Conservation (phyloP, 2,113 vertebrate genomes). For the Bambusicola thoracicus region DNA sequence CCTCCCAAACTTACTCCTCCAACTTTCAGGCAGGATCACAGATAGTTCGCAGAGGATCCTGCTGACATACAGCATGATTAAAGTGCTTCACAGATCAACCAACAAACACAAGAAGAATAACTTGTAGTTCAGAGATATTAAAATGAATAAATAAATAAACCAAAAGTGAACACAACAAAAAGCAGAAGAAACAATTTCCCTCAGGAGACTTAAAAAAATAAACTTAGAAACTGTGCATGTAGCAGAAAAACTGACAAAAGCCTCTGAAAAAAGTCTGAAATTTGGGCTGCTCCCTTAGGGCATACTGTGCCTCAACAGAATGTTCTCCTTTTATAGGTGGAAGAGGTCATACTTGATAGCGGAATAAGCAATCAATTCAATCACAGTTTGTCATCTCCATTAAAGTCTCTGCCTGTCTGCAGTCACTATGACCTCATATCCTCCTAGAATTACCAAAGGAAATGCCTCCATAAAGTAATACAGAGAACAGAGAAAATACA, state of each 20-base stretch:
- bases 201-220: not conserved
- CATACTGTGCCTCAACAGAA: not conserved
- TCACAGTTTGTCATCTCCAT: not conserved
- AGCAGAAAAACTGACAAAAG: not conserved
- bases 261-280: not conserved
- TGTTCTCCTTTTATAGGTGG: not conserved
- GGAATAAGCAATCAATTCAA: not conserved
- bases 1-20: not conserved
- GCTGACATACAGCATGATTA: not conserved
- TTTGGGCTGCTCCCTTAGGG: conserved; percentile 1
- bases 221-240: not conserved
- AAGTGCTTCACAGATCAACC: not conserved
- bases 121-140: not conserved
- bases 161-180: not conserved
- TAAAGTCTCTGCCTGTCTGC: not conserved
- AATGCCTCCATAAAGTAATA: not conserved
- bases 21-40: not conserved
- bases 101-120: not conserved
- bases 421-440: conserved; percentile 9
- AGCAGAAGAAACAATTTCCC: not conserved
- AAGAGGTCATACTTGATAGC: not conserved
- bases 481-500: not conserved
- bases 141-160: not conserved
- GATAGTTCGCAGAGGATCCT: not conserved
- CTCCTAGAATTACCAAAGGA: conserved; percentile 7